These are phyloP conservation scores for Lethenteron camtschaticum DNA, from an alignment of 2,113 vertebrate species.

Conservation along the genomic window DNA sequence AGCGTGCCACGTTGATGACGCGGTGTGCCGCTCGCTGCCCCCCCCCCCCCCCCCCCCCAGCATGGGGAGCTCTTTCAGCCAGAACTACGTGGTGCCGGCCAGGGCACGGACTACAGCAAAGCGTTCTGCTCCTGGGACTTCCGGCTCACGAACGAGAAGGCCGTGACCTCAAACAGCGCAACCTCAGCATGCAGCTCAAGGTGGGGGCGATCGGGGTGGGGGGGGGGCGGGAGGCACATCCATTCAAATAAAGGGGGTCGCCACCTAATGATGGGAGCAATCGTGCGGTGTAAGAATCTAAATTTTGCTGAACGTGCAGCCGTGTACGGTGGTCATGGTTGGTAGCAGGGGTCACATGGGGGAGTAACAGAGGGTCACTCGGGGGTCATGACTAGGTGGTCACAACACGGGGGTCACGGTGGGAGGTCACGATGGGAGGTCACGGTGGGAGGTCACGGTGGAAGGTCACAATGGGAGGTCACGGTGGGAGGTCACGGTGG, in stretches of 20 bases:
- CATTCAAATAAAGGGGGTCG: no score
- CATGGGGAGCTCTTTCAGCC: conserved; percentile 47
- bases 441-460: no score
- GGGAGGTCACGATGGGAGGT: no score
- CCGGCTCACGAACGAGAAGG: conserved; percentile 42
- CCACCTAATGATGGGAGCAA: no score
- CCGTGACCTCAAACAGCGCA: conserved; percentile 55
- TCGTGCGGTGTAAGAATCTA: no score
- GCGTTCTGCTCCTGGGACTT: conserved; percentile 82
- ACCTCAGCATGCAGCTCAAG: conserved; percentile 55
- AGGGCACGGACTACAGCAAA: conserved; percentile 27
- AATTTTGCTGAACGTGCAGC: not conserved
- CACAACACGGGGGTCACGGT: no score
- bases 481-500: no score
- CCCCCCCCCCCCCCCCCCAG: conserved; percentile 21
- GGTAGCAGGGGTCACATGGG: not conserved
- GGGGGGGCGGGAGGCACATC: no score
- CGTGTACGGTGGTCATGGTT: not conserved
- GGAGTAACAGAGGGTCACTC: no score
- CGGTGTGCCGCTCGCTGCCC: not conserved
- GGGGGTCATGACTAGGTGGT: no score
- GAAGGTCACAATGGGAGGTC: no score
- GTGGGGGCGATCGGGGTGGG: conserved; percentile 18
- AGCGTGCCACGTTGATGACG: no score
- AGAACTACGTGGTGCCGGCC: conserved; percentile 32